Conservation (phyloP, 2,113 vertebrate species). For the Saccopteryx bilineata region DNA sequence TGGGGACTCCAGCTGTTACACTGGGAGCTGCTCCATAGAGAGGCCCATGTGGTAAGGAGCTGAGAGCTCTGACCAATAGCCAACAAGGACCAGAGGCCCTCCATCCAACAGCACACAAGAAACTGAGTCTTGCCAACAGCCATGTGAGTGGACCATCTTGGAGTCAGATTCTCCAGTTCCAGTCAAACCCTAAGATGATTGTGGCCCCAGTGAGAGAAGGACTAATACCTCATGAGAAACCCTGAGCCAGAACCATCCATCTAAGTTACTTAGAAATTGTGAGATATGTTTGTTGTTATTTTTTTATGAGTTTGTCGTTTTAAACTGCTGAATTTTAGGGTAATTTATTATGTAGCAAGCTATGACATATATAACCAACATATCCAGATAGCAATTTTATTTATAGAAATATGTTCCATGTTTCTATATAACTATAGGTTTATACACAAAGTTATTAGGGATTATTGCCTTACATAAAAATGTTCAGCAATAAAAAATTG, state of each 20-base stretch:
- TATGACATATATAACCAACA: neutral
- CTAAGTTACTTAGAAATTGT: neutral
- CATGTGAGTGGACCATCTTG: neutral
- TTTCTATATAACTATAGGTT: neutral
- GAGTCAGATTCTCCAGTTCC: neutral
- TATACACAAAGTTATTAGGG: neutral
- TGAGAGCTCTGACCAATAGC: neutral
- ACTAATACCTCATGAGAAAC: neutral
- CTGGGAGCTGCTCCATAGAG: neutral
- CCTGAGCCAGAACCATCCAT: neutral
- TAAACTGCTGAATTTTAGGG: neutral
- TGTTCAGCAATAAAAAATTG: neutral
- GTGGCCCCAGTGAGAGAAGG: neutral
- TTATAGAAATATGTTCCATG: constrained; percentile 9
- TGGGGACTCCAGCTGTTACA: neutral
- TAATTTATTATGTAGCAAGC: neutral
- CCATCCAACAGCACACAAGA: neutral
- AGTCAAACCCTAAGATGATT: neutral
- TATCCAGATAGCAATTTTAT: neutral
- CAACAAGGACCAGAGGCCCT: neutral
- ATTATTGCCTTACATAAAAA: constrained; percentile 27
- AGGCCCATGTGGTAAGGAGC: neutral
- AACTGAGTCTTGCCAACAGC: neutral
- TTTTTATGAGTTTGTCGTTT: neutral
- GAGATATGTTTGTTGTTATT: too few species aligned